Evolutionary conservation across 2,113 vertebrate species (phyloP), one percentile per base, ranked within the genome.

Genomic region (Notothenia coriiceps): DNA sequence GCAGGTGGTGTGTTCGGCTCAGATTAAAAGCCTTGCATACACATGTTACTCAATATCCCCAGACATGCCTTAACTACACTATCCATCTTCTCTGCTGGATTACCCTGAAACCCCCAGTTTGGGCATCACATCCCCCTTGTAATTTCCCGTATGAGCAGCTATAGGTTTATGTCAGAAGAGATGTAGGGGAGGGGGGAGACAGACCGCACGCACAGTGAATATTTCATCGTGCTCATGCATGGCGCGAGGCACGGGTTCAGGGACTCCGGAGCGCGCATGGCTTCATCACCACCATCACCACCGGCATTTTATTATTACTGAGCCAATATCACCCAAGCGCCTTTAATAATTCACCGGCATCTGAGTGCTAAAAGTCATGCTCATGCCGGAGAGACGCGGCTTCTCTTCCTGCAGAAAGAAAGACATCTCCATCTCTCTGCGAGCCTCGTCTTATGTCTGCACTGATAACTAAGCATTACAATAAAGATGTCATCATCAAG

Each of bases 191-290:
- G 84, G 79, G 77, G 67, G 72, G 59, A 62, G 76, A 82, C 68
- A 70, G 84, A 82, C 77, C 84, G 85, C 89, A 90, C 86, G 91
- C 94, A 91, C 90, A 54, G 93, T 88, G 93, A 94, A 91, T 93
- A 94, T 94, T 94, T 94, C 85, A 94, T 88, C 84, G 80, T 88
- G 92, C 93, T 60, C 91, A 85, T 78, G 83, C 91, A 80, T 77
- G 88, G 89, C 79, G 80, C 80, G 84, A 86, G 77, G 62, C 82
- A 80, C 73, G 88, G 83, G 92, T 92, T 86, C 86, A 92, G 90
- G 80, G 83, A 78, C 86, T 86, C 85, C 69, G 40, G 91, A 86
- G 92, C 91, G 82, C 82, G 80, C 66, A 68, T 68, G 79, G 80
- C 79, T 82, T 80, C 82, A 70, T 79, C 87, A 52, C 71, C 80